phyloP scores from a whole-genome alignment of 2,888 invertebrate genomes.

The Macroteleia sp. region DNA sequence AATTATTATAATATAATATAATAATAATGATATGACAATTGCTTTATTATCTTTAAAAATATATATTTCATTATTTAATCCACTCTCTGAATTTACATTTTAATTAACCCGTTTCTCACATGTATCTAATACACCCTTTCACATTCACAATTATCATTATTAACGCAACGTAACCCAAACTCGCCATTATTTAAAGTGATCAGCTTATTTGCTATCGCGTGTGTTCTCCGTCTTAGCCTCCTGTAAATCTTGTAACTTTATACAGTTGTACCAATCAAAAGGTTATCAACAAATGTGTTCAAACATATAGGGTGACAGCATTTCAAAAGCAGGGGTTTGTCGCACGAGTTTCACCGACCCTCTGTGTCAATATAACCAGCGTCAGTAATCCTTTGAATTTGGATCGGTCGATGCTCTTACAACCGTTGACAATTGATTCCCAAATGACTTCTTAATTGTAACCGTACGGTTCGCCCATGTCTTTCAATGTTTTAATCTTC shows the following conservation, averaged over 20 bases:
- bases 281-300: slow-evolving; percentile 83
- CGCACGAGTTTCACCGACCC: slow-evolving; percentile 65
- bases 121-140: slow-evolving; percentile 7
- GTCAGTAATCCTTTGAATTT: slow-evolving; percentile 78
- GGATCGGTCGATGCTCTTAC: slow-evolving; percentile 75
- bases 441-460: slow-evolving; percentile 78
- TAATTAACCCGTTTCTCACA: slow-evolving; percentile 37
- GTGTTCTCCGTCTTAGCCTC: slow-evolving; percentile 66
- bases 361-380: slow-evolving; percentile 75
- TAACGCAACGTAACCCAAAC: slow-evolving; percentile 38
- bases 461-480: slow-evolving; percentile 21
- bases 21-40: no score
- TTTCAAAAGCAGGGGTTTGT: slow-evolving; percentile 64
- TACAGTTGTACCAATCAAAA: slow-evolving; percentile 66
- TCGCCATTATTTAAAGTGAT: slow-evolving; percentile 34
- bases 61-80: background rate
- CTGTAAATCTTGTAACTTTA: slow-evolving; percentile 72
- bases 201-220: slow-evolving; percentile 11
- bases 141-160: slow-evolving; percentile 26
- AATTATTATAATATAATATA: no score
- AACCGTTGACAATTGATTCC: slow-evolving; percentile 78
- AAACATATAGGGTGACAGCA: slow-evolving; percentile 82
- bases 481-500: slow-evolving; percentile 50
- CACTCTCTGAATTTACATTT: slow-evolving; percentile 21
- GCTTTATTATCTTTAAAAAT: no score